A percentile compares a stretch with the other conserved stretches of the same genome.
These are phyloP conservation scores for Notiomystis cincta DNA, from an alignment of 2,113 vertebrate species.

Conservation along the genomic window DNA sequence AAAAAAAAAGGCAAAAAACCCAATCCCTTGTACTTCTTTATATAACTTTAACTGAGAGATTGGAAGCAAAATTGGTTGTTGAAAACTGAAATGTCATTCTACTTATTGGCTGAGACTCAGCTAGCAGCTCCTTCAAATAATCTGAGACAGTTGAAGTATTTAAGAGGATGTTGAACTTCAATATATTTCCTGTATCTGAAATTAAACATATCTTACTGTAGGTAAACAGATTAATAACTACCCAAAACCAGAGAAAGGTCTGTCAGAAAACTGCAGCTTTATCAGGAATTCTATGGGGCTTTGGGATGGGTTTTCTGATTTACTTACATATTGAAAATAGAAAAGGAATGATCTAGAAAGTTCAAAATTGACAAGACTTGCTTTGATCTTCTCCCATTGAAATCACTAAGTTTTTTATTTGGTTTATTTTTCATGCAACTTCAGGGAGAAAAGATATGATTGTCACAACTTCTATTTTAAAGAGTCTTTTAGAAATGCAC, in stretches of 20 bases:
- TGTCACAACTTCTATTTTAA: neutral
- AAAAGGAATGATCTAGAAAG: neutral
- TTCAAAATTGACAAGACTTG: neutral
- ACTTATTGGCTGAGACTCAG: neutral
- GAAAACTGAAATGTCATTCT: neutral
- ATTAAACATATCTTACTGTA: neutral
- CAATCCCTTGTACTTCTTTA: neutral
- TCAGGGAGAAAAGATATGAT: neutral
- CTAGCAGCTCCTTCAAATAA: neutral
- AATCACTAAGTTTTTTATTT: neutral
- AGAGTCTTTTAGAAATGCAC: neutral
- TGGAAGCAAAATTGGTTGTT: neutral
- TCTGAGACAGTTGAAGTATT: neutral
- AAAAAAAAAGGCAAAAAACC: neutral
- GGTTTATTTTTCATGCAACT: neutral
- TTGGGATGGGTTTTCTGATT: neutral
- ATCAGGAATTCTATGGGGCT: neutral
- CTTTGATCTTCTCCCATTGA: neutral
- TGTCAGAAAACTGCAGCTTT: neutral
- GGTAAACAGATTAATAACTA: neutral
- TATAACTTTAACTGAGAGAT: neutral
- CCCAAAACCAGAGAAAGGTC: neutral
- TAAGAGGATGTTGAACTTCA: neutral
- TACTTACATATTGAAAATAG: neutral
- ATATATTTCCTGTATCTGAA: neutral